A percentile compares a stretch with the other conserved stretches of the same genome.
Evolutionary conservation across 2,113 vertebrate species (phyloP).

Genomic region (Enhydra lutris): DNA sequence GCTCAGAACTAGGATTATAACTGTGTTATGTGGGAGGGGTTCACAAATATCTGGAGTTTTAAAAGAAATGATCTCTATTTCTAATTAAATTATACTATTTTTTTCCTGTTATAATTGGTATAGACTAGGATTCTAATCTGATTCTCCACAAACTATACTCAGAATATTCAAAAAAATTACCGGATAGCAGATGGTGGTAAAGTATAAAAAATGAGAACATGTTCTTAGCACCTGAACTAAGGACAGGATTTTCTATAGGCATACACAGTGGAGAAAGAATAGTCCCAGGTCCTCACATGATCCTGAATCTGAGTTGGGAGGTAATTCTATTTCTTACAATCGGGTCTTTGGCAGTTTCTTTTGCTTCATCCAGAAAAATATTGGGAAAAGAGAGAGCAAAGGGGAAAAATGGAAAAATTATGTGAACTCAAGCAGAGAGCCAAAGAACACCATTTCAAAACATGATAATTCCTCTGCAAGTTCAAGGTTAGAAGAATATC

Average conservation of each 20-base stretch:
- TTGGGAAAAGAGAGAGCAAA: background rate
- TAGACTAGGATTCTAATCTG: background rate
- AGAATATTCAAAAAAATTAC: background rate
- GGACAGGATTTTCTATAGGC: background rate
- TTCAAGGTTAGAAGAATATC: conserved; percentile 47
- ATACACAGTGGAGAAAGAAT: background rate
- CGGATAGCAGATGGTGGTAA: background rate
- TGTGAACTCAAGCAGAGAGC: background rate
- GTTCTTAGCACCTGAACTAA: background rate
- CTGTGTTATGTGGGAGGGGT: background rate
- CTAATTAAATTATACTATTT: background rate
- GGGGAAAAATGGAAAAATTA: background rate
- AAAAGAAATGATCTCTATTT: background rate
- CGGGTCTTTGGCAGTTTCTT: background rate
- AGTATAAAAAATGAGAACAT: background rate
- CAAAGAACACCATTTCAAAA: conserved; percentile 15
- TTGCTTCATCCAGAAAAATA: background rate
- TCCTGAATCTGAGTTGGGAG: background rate
- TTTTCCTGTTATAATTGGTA: background rate
- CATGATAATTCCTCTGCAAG: conserved; percentile 12
- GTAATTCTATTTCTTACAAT: background rate
- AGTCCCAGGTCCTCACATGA: background rate
- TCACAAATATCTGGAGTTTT: background rate
- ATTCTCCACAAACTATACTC: background rate
- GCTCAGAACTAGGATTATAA: background rate